Evolutionary conservation across 1,140 invertebrate species (phyloP).

Genomic region (Belonocnema kinseyi): DNA sequence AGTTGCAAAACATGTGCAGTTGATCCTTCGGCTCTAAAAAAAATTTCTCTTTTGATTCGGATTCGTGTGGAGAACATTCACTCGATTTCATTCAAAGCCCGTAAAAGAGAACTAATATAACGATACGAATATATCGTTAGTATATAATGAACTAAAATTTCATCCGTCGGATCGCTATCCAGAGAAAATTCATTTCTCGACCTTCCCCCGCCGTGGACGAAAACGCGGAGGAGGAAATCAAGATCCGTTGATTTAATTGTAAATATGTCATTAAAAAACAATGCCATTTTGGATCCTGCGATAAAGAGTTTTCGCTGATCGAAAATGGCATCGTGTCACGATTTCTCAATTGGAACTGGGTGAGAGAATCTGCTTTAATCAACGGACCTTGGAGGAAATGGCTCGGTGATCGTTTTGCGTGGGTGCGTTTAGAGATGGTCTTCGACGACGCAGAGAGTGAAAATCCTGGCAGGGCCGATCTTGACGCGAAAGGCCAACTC

Average conservation of each 20-base stretch:
- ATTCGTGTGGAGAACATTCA: neutral
- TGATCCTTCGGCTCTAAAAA: too few relatives aligned
- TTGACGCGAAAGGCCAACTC: conserved; percentile 45
- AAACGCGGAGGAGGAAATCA: neutral
- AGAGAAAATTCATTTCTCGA: neutral
- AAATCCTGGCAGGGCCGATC: conserved; percentile 51
- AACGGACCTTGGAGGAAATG: conserved; percentile 30
- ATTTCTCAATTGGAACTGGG: too few relatives aligned
- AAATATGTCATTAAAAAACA: too few relatives aligned
- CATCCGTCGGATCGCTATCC: conserved; percentile 20
- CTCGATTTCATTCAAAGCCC: conserved; percentile 25
- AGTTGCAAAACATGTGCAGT: too few relatives aligned
- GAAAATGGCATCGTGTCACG: too few relatives aligned
- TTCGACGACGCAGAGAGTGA: conserved; percentile 44
- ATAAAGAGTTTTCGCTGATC: too few relatives aligned
- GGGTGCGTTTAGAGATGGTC: conserved; percentile 32
- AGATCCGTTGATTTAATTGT: too few relatives aligned
- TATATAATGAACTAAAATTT: conserved; percentile 12
- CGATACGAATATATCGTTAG: conserved; percentile 3
- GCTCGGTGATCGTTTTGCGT: conserved; percentile 49
- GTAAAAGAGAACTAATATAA: conserved; percentile 10
- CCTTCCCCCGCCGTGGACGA: neutral
- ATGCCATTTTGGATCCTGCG: too few relatives aligned
- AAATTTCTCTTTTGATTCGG: too few relatives aligned
- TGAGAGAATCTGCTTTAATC: too few relatives aligned